These are phyloP conservation scores for Rynchops niger DNA, from an alignment of 2,113 vertebrate genomes.

Conservation along the genomic window DNA sequence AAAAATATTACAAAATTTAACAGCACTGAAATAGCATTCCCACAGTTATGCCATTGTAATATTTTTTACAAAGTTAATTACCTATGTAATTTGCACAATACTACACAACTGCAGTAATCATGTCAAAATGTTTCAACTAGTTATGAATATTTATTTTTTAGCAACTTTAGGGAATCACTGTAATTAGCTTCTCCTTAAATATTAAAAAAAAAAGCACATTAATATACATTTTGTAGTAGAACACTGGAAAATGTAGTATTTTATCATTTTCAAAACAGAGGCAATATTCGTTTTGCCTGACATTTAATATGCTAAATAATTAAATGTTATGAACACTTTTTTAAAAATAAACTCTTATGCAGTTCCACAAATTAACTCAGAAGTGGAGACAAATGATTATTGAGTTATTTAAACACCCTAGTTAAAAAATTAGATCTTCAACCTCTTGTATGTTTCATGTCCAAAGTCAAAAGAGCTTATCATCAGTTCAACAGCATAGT, in stretches of 20 bases:
- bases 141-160: not conserved
- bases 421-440: not conserved
- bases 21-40: not conserved
- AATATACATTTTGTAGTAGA: not conserved
- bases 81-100: not conserved
- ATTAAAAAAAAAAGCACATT: not conserved
- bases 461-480: not conserved
- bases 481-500: not conserved
- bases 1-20: not conserved
- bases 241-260: not conserved
- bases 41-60: not conserved
- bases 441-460: not conserved
- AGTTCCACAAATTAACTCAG: not conserved
- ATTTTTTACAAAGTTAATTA: not conserved
- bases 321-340: not conserved
- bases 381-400: not conserved
- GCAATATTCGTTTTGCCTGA: not conserved
- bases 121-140: slow-evolving; percentile 16
- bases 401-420: not conserved
- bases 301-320: not conserved
- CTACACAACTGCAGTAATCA: not conserved
- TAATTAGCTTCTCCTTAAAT: not conserved
- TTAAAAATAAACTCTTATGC: not conserved
- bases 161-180: not conserved
- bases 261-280: not conserved